Conservation (phyloP, 2,113 vertebrate species). For the Illadopsis cleaveri region DNA sequence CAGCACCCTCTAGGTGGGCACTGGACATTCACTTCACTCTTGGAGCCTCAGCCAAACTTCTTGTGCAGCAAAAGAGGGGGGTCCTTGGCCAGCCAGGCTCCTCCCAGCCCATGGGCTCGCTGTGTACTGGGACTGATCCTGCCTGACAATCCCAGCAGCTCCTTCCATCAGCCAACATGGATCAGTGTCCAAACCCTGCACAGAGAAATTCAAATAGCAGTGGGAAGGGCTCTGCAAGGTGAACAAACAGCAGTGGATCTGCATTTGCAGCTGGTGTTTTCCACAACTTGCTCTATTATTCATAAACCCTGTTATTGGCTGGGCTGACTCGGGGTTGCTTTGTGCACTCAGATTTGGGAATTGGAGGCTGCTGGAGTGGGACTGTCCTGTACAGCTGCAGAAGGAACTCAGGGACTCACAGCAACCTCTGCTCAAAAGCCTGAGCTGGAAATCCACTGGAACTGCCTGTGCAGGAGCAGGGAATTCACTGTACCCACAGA, state of each 20-base stretch:
- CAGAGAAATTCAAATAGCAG: too few relatives aligned
- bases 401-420: neutral
- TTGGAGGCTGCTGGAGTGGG: neutral
- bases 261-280: neutral
- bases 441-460: neutral
- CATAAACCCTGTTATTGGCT: neutral
- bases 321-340: neutral
- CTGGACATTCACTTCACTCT: neutral
- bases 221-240: neutral
- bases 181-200: neutral
- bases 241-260: neutral
- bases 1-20: neutral
- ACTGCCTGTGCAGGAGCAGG: neutral
- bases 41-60: neutral
- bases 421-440: neutral
- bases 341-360: neutral
- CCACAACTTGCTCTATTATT: neutral
- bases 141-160: neutral
- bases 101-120: neutral
- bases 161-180: neutral
- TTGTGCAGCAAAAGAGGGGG: neutral
- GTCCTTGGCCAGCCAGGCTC: neutral
- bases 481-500: neutral
- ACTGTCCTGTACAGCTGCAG: neutral
- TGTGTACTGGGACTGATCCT: neutral